A percentile compares a stretch with the other conserved stretches of the same genome.
phyloP scores from a whole-genome alignment of 92 coral and sea anemone species.

The Epizoanthus ramosus region DNA sequence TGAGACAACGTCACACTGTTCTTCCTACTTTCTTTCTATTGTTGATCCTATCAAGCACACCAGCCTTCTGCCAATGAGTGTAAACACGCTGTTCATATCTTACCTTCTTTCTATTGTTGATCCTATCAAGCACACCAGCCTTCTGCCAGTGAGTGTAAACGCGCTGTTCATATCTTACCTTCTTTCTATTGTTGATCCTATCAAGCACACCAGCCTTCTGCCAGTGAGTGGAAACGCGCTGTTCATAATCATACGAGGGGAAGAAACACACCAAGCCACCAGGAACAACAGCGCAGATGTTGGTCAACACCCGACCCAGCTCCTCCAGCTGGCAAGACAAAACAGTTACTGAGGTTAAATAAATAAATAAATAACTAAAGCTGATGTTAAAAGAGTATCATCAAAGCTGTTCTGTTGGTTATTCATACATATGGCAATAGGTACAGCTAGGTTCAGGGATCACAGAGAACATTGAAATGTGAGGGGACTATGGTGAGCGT shows the following conservation, averaged over 20 bases:
- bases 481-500: no score
- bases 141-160: slow-evolving; percentile 85
- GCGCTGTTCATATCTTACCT: slow-evolving; percentile 66
- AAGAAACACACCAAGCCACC: slow-evolving; percentile 96
- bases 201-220: slow-evolving; percentile 74
- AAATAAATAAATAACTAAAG: no score
- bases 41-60: slow-evolving; percentile 79
- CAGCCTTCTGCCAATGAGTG: slow-evolving; percentile 81
- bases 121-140: slow-evolving; percentile 77
- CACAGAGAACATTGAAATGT: no score
- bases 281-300: slow-evolving; percentile 83
- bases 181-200: slow-evolving; percentile 76
- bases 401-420: background rate
- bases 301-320: slow-evolving; percentile 85
- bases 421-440: background rate
- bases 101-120: slow-evolving; percentile 85
- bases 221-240: slow-evolving; percentile 86
- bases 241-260: slow-evolving; percentile 92
- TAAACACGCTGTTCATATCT: slow-evolving; percentile 56
- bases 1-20: no score
- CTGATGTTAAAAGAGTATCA: background rate
- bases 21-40: slow-evolving; percentile 76
- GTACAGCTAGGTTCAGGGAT: no score
- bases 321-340: slow-evolving; percentile 76
- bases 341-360: background rate